Conservation (phyloP, 2,888 invertebrate genomes). For the Heliconius charithonia region DNA sequence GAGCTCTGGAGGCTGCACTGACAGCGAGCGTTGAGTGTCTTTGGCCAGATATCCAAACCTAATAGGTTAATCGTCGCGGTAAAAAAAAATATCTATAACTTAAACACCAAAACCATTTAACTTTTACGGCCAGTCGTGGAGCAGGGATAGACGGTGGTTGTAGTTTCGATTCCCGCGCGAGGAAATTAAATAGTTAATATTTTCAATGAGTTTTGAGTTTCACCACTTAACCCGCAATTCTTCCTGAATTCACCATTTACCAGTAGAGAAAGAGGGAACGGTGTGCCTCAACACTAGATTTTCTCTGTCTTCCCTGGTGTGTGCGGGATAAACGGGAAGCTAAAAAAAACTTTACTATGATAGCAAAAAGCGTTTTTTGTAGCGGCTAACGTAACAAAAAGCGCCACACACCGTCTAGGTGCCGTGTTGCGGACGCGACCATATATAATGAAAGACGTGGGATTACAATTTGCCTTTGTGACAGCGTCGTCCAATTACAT, state of each 20-base stretch:
- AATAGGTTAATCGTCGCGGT: slow-evolving; percentile 64
- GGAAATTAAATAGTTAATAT: no score
- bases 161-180: no score
- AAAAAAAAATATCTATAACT: slow-evolving; percentile 56
- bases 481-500: slow-evolving; percentile 82
- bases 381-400: slow-evolving; percentile 62
- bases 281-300: slow-evolving; percentile 44
- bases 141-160: no score
- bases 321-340: no score
- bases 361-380: slow-evolving; percentile 60
- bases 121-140: no score
- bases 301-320: no score
- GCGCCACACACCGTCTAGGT: slow-evolving; percentile 69
- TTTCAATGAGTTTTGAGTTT: no score
- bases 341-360: slow-evolving; percentile 28
- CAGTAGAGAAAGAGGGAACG: no score
- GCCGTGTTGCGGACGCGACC: slow-evolving; percentile 71
- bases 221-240: no score
- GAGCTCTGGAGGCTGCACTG: slow-evolving; percentile 60
- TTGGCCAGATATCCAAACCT: slow-evolving; percentile 61
- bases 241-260: no score
- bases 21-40: slow-evolving; percentile 61
- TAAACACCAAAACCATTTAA: slow-evolving; percentile 48
- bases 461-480: slow-evolving; percentile 84
- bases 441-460: slow-evolving; percentile 76